phyloP scores from a whole-genome alignment of 2,797 vertebrate species.

The Eidolon dupreanum region DNA sequence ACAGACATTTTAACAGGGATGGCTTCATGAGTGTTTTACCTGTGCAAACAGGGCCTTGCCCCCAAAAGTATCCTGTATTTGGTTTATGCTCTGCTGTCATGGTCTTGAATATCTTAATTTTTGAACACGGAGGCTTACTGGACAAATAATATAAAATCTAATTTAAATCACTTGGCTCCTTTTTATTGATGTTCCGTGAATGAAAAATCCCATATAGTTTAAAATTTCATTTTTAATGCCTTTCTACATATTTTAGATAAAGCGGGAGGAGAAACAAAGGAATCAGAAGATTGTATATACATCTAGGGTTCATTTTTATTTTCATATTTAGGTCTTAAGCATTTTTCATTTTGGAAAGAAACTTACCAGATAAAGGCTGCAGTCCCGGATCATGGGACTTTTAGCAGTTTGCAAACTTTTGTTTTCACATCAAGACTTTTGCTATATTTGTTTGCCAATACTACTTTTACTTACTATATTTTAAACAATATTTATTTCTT shows the following conservation, averaged over 20 bases:
- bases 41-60: neutral
- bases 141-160: neutral
- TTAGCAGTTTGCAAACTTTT: neutral
- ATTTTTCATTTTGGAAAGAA: neutral
- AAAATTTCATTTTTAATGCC: neutral
- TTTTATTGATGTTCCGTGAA: neutral
- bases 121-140: neutral
- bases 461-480: neutral
- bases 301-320: neutral
- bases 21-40: neutral
- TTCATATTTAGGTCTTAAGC: neutral
- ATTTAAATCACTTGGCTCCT: neutral
- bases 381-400: neutral
- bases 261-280: neutral
- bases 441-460: neutral
- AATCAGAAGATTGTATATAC: neutral
- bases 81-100: neutral
- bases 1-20: fast-evolving
- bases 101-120: neutral
- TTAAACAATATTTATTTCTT: neutral
- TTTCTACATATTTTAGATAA: neutral
- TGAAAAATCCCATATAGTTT: neutral
- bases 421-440: neutral
- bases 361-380: neutral
- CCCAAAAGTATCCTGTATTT: neutral